These are phyloP conservation scores for Gymnocheta viridis DNA, from an alignment of 2,888 invertebrate species.

Conservation along the genomic window DNA sequence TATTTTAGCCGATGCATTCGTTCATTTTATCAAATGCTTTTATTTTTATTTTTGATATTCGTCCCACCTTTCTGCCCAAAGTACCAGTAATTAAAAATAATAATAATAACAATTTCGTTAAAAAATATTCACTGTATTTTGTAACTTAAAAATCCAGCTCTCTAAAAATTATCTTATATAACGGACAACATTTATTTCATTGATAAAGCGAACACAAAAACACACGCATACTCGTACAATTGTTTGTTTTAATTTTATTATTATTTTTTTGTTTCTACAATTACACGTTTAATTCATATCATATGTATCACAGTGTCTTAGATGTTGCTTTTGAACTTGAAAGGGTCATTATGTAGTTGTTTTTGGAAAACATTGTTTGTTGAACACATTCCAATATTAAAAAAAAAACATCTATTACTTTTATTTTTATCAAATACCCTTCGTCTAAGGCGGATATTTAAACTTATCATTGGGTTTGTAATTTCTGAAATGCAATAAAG, in stretches of 20 bases:
- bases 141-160: background rate
- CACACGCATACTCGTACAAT: no score
- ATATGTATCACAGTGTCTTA: background rate
- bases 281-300: background rate
- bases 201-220: background rate
- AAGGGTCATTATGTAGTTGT: slow-evolving; percentile 11
- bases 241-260: background rate
- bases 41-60: no score
- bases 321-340: slow-evolving; percentile 54
- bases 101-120: no score
- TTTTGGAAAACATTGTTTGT: background rate
- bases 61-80: no score
- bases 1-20: no score
- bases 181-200: background rate
- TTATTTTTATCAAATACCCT: background rate
- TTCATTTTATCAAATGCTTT: no score
- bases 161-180: background rate
- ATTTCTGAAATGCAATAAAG: background rate
- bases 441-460: background rate
- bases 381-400: slow-evolving; percentile 7
- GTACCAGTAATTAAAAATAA: no score
- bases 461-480: background rate
- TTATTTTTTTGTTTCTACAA: background rate
- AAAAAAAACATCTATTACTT: background rate
- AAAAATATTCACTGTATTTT: no score